A percentile compares a stretch with the other conserved stretches of the same genome.
Conservation (phyloP, 1,140 invertebrate genomes). For the Trichoplusia ni region DNA sequence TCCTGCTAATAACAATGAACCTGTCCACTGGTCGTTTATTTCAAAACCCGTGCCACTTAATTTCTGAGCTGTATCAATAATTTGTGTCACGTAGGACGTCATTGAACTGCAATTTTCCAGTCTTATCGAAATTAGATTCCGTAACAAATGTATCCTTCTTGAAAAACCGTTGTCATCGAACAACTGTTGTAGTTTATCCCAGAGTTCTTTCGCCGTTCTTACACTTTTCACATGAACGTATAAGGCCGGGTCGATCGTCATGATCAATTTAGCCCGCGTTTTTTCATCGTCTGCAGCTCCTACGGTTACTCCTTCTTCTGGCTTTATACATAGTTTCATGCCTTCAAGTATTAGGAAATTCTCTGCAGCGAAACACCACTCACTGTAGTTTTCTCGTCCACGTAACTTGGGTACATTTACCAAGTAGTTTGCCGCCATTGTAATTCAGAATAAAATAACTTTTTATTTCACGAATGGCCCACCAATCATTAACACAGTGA, state of each 20-base stretch:
- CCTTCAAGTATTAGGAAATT: too few relatives aligned
- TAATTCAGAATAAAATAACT: too few relatives aligned
- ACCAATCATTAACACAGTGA: too few relatives aligned
- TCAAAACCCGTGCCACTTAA: not conserved
- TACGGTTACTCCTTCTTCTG: not conserved
- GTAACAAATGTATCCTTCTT: not conserved
- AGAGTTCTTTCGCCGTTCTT: not conserved
- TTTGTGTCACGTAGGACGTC: not conserved
- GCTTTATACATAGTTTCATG: too few relatives aligned
- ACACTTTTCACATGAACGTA: not conserved
- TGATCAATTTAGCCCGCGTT: not conserved
- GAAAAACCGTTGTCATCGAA: conserved; percentile 5
- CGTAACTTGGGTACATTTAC: too few relatives aligned
- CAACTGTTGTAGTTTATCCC: not conserved
- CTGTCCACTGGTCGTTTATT: not conserved
- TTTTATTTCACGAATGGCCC: too few relatives aligned
- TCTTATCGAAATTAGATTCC: not conserved
- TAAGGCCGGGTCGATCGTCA: not conserved
- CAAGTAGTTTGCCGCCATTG: too few relatives aligned
- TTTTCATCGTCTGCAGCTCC: not conserved
- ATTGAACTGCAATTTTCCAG: not conserved
- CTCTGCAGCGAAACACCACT: too few relatives aligned
- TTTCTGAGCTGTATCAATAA: not conserved
- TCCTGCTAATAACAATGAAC: not conserved
- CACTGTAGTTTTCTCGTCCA: too few relatives aligned